Evolutionary conservation across 2,113 vertebrate genomes (phyloP), one percentile per base, ranked within the genome.

Genomic region (Cochlearius cochlearius): DNA sequence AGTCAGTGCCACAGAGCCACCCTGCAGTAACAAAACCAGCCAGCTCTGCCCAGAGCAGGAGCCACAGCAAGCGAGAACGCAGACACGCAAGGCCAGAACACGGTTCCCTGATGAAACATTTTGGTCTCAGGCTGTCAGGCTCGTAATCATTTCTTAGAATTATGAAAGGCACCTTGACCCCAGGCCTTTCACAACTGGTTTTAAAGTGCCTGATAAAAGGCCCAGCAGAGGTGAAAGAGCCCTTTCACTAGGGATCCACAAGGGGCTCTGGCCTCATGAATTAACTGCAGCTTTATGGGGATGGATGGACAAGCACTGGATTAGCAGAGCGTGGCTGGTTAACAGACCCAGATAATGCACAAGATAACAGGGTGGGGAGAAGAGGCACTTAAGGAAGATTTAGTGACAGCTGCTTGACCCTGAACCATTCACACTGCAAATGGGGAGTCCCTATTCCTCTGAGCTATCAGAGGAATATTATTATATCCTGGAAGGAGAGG

Each of bases 241-340:
- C 53, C 75, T 94, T 93, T 88, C 88, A 73, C 71, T 47, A 59
- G 52, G 10, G 74, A 96, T 21, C 47, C 94, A 86, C 81, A 66
- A 77, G 41, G 23, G 79, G 55, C 78, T 84, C 50, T 32, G 77
- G 76, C 74, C 53, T 96, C 67, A 55, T 72, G 76, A 96, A 96
- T 94, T 96, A 96, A 94, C 86, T 72, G 86, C 80, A 96, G 74
- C 67, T 96, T 96, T 93, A 89, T 17, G n/a, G 74, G 94, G 94
- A 93, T 90, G 95, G 94, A 94, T 93, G 91, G 86, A 49, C 67
- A 82, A 38, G 83, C 93, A 93, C 8, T 45, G 88, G 95, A 94
- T 94, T 93, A 96, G 77, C 75, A 74, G n/a, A 96, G 82, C 18
- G 3, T 89, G 69, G 92, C 88, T 96, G 80, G 80, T 96, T 96